Evolutionary conservation across 2,888 invertebrate genomes (phyloP), one percentile per base, ranked within the genome.

Genomic region (Lasioglossum vierecki): DNA sequence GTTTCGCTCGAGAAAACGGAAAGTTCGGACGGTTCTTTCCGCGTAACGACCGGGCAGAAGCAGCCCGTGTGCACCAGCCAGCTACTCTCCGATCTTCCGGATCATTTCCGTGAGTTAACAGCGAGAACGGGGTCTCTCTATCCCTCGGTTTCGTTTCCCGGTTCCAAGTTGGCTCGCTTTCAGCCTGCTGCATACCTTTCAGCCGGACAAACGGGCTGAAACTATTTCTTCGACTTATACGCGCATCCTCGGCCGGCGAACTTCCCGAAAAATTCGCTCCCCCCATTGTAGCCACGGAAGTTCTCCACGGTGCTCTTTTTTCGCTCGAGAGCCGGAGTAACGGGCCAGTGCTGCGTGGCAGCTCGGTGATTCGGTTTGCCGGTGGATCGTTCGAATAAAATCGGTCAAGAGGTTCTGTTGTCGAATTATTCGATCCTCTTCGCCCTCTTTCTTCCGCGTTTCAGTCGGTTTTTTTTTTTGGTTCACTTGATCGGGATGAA

Each of bases 91-190:
- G 80, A 73, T 84, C 88, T 90, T 90, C 89, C 88, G 90, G 86
- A 88, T 90, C 90, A 82, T 90, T 90, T 90, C 88, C 86, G 88
- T 84, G 86, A 90, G 87, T 87, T 89, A 89, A 85, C 89, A 85
- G 87, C 76, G 79, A 78, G 35, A 83, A 75, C 53, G 53, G 41
- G 66, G n/a, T 2, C 9, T 9, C 74, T n/a, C 53, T 53, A 0
- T 41, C 57, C 68, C 46, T 71, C 46, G 66, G 18, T 0, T 5
- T 15, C 30, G 26, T 49, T 57, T 63, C 74, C 81, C 60, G 35
- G 80, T 79, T 85, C 87, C 78, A 78, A 84, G 80, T 89, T 89
- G 89, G 89, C 89, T 89, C 89, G 89, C 89, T 84, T 70, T 74
- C 87, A 76, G 88, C 89, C 89, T 8, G 9, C 83, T 83, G 83